Evolutionary conservation across 2,797 vertebrate species (phyloP).

Genomic region (Falco novaeseelandiae): DNA sequence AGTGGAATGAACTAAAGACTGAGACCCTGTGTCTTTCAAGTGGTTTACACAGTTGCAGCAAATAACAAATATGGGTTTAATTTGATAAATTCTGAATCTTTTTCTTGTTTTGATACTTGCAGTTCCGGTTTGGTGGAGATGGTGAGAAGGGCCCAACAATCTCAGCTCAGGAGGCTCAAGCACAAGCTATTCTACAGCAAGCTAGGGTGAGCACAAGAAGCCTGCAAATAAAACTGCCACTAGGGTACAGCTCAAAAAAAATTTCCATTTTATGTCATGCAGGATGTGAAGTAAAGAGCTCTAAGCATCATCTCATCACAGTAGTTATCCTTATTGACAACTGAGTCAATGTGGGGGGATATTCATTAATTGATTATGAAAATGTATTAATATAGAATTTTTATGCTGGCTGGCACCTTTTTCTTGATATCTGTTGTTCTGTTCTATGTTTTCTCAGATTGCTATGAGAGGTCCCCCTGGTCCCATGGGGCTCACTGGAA

Average conservation of each 20-base stretch:
- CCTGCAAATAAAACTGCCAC: background rate
- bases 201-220: constrained; percentile 86
- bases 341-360: background rate
- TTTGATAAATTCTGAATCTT: background rate
- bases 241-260: background rate
- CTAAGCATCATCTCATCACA: background rate
- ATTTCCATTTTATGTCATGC: background rate
- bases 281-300: background rate
- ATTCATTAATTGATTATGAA: background rate
- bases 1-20: background rate
- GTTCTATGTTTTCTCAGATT: constrained; percentile 80
- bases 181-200: constrained; percentile 98
- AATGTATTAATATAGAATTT: background rate
- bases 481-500: constrained; percentile 97
- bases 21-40: background rate
- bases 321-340: background rate
- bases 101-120: constrained; percentile 18
- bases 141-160: constrained; percentile 93
- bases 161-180: constrained; percentile 95
- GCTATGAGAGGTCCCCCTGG: constrained; percentile 95
- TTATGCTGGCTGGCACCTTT: background rate
- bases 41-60: background rate
- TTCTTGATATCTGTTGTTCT: background rate
- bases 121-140: constrained; percentile 96
- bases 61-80: background rate